Evolutionary conservation across 2,888 invertebrate genomes (phyloP), one percentile per base, ranked within the genome.

Genomic region (Choristoneura rosaceana): DNA sequence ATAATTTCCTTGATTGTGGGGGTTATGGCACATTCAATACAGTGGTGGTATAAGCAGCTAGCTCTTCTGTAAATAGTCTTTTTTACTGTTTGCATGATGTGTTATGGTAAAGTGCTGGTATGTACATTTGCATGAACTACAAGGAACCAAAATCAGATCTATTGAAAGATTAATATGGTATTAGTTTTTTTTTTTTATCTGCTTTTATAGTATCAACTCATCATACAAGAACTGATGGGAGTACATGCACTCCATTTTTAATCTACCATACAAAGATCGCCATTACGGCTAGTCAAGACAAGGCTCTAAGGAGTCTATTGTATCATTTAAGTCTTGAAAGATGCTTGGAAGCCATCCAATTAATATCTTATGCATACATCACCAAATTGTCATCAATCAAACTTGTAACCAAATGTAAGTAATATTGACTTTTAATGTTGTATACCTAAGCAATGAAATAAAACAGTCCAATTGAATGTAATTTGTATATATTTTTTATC

Each of bases 361-460:
- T 25, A 55, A 25, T 55, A 4, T 61, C 64, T 62, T 58, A 58
- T 55, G 47, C 71, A 60, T 55, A 58, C 71, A 73, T 73, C 69
- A 73, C 73, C 61, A 55, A 45, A 67, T 55, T 67, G 55, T 71
- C 68, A 64, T 59, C 43, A 73, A 63, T 52, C 52, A 17, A 55
- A 55, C 45, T 74, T 77, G 73, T 79, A 79, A 80, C 79, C 77
- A 79, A 79, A 79, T 76, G 74, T 76, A 74, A 71, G 50, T 66
- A 59, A 71, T 67, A 61, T 69, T 76, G 70, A 74, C 73, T 69
- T 68, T 50, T 67, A 74, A 74, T 74, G 73, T 73, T 76, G 71
- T 75, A 75, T 76, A 71, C 34, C 74, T 77, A 77, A 73, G 75
- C 76, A 79, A 78, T 79, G 77, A 78, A 80, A 76, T 80, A 78